Evolutionary conservation across 2,888 invertebrate genomes (phyloP).

Genomic region (Eulithis testata): DNA sequence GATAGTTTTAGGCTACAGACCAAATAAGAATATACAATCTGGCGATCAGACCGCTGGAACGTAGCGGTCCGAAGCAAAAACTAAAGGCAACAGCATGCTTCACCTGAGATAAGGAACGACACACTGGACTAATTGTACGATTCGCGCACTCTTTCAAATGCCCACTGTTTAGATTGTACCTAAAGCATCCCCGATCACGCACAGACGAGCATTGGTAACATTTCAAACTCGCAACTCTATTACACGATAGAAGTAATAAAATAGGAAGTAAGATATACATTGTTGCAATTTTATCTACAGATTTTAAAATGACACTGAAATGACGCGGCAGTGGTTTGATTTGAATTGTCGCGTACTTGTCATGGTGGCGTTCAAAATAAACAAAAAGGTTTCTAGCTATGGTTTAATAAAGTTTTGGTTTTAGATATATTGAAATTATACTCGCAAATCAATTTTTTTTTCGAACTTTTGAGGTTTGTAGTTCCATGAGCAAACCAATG

Average conservation of each 20-base stretch:
- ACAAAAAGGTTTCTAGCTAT: not conserved
- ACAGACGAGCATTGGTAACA: constrained; percentile 72
- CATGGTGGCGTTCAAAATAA: not conserved
- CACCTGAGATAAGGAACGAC: constrained; percentile 66
- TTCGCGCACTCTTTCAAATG: constrained; percentile 60
- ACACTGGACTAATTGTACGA: constrained; percentile 52
- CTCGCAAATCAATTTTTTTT: too few species aligned
- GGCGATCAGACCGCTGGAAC: too few species aligned
- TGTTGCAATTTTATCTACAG: constrained; percentile 1
- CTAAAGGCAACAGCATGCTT: too few species aligned
- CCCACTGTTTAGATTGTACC: constrained; percentile 54
- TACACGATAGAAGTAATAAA: constrained; percentile 43
- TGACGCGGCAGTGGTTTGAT: constrained; percentile 8
- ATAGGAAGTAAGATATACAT: constrained; percentile 32
- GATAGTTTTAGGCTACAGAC: too few species aligned
- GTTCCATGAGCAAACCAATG: too few species aligned
- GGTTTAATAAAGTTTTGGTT: too few species aligned
- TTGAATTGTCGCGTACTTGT: constrained; percentile 11
- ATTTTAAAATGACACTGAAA: not conserved
- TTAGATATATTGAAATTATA: too few species aligned
- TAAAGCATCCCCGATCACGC: constrained; percentile 56
- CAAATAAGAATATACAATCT: too few species aligned
- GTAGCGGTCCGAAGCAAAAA: too few species aligned
- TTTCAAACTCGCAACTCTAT: constrained; percentile 52
- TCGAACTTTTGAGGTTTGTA: too few species aligned